These are phyloP conservation scores for Montifringilla adamsi DNA, from an alignment of 2,113 vertebrate genomes.

Conservation along the genomic window DNA sequence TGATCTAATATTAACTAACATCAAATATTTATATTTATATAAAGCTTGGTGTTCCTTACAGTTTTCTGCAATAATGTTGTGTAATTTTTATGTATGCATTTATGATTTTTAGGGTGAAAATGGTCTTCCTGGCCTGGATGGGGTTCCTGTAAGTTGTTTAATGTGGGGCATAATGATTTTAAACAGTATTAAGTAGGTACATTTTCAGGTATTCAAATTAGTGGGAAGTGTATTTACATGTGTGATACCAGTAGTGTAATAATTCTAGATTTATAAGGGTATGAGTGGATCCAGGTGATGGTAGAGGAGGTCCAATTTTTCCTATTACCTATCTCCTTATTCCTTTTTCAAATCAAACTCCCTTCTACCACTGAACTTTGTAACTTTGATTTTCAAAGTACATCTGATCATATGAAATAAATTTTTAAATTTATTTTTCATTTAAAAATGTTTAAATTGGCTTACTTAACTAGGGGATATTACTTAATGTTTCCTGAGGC, in stretches of 20 bases:
- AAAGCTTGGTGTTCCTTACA: not conserved
- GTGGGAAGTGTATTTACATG: not conserved
- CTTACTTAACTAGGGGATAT: not conserved
- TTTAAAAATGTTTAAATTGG: not conserved
- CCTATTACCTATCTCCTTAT: not conserved
- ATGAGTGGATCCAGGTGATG: not conserved
- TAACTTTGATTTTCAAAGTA: not conserved
- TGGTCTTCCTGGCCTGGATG: constrained; percentile 79
- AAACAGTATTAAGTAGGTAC: not conserved
- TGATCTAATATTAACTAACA: not conserved
- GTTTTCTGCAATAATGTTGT: not conserved
- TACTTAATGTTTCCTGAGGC: not conserved
- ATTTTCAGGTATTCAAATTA: not conserved
- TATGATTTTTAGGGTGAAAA: constrained; percentile 74
- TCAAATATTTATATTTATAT: not conserved
- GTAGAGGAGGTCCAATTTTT: not conserved
- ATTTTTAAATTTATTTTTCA: not conserved
- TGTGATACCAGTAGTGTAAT: not conserved
- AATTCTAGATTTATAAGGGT: not conserved
- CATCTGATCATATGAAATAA: not conserved
- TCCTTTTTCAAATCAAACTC: not conserved
- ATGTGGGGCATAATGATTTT: not conserved
- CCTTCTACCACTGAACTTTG: not conserved
- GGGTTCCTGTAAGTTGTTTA: constrained; percentile 79
- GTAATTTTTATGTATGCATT: not conserved